A percentile compares a stretch with the other conserved stretches of the same genome.
These are phyloP conservation scores for Camelus dromedarius DNA, from an alignment of 2,113 vertebrate species.

Conservation along the genomic window DNA sequence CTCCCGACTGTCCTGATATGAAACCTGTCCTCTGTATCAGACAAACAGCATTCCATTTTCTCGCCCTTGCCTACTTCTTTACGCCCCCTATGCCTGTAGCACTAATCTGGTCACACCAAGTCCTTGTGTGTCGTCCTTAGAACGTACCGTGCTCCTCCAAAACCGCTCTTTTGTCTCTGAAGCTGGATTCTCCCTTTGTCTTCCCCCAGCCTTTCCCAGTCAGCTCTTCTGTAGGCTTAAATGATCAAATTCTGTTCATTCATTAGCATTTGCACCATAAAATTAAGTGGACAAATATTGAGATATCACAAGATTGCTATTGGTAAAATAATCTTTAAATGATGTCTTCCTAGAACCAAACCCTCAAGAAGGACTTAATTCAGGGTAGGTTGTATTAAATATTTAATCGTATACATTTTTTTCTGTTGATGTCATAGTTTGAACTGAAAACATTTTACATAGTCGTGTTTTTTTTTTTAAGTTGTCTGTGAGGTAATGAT, in stretches of 20 bases:
- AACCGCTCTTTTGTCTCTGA: not conserved
- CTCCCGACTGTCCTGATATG: not conserved
- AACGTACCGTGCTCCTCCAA: not conserved
- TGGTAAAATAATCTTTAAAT: not conserved
- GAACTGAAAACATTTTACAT: constrained; percentile 11
- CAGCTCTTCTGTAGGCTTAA: constrained; percentile 7
- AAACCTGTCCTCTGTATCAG: not conserved
- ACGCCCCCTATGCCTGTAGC: rapidly evolving
- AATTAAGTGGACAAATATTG: not conserved
- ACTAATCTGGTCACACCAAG: not conserved
- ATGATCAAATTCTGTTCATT: not conserved
- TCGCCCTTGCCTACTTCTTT: not conserved
- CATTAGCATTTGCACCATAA: not conserved
- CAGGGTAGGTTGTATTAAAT: not conserved
- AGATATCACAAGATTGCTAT: not conserved
- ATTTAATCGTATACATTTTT: not conserved
- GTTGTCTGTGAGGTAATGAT: not conserved
- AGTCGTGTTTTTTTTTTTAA: not conserved
- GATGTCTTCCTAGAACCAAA: not conserved
- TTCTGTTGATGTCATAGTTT: not conserved
- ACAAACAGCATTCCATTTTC: not conserved
- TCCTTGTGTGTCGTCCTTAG: not conserved
- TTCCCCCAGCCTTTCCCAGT: not conserved
- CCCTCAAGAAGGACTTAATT: not conserved
- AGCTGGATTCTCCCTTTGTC: not conserved